phyloP scores from a whole-genome alignment of 1,140 invertebrate species.

The Drosophila ambigua region DNA sequence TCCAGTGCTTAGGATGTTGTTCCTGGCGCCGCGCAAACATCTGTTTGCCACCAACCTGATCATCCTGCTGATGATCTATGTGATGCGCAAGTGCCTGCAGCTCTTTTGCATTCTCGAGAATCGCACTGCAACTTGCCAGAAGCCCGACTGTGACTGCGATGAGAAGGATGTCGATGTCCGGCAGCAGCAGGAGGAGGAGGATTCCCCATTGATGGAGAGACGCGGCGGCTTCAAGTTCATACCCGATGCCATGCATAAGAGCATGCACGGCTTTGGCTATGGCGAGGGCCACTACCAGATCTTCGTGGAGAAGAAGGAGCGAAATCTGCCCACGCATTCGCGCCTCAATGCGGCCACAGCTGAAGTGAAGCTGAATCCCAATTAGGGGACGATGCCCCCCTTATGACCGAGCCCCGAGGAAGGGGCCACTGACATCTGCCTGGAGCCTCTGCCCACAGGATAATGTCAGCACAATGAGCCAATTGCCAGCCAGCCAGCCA shows the following conservation, averaged over 20 bases:
- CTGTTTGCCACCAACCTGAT: slow-evolving; percentile 73
- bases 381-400: slow-evolving; percentile 45
- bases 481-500: slow-evolving; percentile 38
- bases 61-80: slow-evolving; percentile 69
- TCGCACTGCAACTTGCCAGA: slow-evolving; percentile 33
- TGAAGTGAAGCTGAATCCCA: slow-evolving; percentile 81
- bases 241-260: slow-evolving; percentile 68
- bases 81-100: slow-evolving; percentile 73
- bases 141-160: slow-evolving; percentile 32
- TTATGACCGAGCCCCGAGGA: neutral
- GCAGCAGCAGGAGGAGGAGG: slow-evolving; percentile 13
- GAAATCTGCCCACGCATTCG: slow-evolving; percentile 70
- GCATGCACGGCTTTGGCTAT: slow-evolving; percentile 77
- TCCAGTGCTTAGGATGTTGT: slow-evolving; percentile 54
- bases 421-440: too few relatives aligned
- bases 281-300: slow-evolving; percentile 80
- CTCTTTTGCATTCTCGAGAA: slow-evolving; percentile 78
- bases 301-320: slow-evolving; percentile 79
- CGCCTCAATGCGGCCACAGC: slow-evolving; percentile 74
- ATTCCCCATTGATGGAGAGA: slow-evolving; percentile 38
- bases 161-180: slow-evolving; percentile 3
- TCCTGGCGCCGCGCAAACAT: slow-evolving; percentile 77
- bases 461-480: slow-evolving; percentile 53
- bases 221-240: slow-evolving; percentile 63
- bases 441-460: neutral